phyloP scores from a whole-genome alignment of 1,140 invertebrate species.

The Drosophila hydei region DNA sequence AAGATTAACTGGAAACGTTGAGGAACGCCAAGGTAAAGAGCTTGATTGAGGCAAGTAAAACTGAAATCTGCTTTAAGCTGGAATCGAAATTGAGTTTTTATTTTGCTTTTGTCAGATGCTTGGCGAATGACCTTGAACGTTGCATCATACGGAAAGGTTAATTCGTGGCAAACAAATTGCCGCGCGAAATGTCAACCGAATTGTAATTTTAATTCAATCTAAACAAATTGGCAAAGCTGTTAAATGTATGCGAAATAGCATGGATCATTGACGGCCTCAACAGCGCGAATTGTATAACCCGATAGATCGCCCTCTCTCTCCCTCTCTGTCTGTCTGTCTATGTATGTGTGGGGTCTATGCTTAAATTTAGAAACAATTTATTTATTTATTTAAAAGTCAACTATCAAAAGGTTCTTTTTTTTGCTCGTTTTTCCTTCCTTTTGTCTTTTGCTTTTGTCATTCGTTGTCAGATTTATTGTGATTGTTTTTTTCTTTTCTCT shows the following conservation, averaged over 20 bases:
- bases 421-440: background rate
- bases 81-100: too few relatives aligned
- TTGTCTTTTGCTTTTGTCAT: background rate
- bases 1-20: too few relatives aligned
- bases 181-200: conserved; percentile 24
- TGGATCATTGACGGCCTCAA: conserved; percentile 45
- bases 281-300: conserved; percentile 51
- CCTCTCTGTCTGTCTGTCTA: background rate
- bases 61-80: too few relatives aligned
- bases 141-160: conserved; percentile 13
- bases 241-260: conserved; percentile 11
- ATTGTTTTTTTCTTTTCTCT: background rate
- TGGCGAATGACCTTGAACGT: conserved; percentile 14
- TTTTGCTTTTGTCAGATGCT: background rate
- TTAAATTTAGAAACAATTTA: conserved; percentile 49
- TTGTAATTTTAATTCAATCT: conserved; percentile 33
- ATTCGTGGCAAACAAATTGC: conserved; percentile 18
- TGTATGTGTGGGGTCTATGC: background rate
- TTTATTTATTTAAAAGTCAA: conserved; percentile 41
- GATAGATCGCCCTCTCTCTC: background rate
- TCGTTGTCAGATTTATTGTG: conserved; percentile 3
- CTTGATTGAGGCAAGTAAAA: too few relatives aligned
- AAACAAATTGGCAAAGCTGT: conserved; percentile 31
- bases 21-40: too few relatives aligned
- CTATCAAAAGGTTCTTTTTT: conserved; percentile 21